These are phyloP conservation scores for Eucidaris tribuloides DNA, from an alignment of 35 echinoderm and acorn worm genomes.

Conservation along the genomic window DNA sequence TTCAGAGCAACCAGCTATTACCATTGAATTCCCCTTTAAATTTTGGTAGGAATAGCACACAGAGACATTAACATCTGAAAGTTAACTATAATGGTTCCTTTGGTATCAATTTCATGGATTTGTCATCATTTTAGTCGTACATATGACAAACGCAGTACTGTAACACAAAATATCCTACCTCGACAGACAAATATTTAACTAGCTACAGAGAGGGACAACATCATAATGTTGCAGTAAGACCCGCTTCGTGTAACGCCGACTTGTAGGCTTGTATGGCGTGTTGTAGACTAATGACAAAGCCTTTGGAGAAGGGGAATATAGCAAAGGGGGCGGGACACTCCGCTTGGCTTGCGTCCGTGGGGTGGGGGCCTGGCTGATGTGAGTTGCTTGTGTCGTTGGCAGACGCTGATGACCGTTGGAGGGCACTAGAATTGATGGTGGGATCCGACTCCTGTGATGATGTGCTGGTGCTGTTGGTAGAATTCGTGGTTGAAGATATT, in stretches of 20 bases:
- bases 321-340: constrained; percentile 9
- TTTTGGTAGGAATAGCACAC: too few species aligned
- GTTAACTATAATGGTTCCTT: too few species aligned
- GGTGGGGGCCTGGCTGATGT: neutral
- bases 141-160: too few species aligned
- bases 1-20: too few species aligned
- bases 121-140: too few species aligned
- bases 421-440: neutral
- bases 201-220: too few species aligned
- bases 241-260: constrained; percentile 2
- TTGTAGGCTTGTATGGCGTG: constrained; percentile 47
- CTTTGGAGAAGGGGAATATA: constrained; percentile 85
- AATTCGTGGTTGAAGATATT: neutral
- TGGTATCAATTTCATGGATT: too few species aligned
- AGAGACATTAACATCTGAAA: too few species aligned
- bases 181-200: too few species aligned
- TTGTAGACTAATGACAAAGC: constrained; percentile 70
- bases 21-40: too few species aligned
- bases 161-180: too few species aligned
- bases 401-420: neutral
- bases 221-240: too few species aligned
- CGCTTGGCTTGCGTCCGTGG: neutral
- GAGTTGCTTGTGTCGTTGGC: neutral
- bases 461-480: neutral
- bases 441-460: neutral